Percentiles rank a stretch among this genome's conserved stretches.
phyloP scores from a whole-genome alignment of 1,140 invertebrate species.

The Aplysia californica region DNA sequence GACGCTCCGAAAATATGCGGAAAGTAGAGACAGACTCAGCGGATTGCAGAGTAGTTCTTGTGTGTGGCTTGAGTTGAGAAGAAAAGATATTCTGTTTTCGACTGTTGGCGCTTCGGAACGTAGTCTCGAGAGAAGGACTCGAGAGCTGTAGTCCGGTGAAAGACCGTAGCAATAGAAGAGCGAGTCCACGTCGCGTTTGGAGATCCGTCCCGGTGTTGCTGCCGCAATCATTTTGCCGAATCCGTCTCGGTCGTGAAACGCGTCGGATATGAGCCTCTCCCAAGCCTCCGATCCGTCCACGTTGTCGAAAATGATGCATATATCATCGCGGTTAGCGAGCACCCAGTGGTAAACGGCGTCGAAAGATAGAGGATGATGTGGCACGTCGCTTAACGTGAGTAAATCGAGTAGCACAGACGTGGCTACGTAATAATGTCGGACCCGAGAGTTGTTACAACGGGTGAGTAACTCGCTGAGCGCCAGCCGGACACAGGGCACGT shows the following conservation, averaged over 20 bases:
- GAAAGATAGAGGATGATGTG: background rate
- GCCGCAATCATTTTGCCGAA: conserved; percentile 33
- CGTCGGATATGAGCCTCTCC: conserved; percentile 21
- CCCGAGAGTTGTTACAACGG: conserved; percentile 14
- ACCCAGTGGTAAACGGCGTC: conserved; percentile 35
- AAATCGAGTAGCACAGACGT: conserved; percentile 25
- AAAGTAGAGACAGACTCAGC: conserved; percentile 29
- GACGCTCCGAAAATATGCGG: conserved; percentile 25
- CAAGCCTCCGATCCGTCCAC: conserved; percentile 29
- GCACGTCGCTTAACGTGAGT: conserved; percentile 17
- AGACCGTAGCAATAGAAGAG: conserved; percentile 42
- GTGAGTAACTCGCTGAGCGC: conserved; percentile 27
- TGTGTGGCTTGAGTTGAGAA: conserved; percentile 25
- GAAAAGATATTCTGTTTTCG: conserved; percentile 18
- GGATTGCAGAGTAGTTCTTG: conserved; percentile 38
- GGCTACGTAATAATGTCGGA: conserved; percentile 25
- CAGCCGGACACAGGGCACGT: conserved; percentile 34
- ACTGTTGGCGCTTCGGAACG: conserved; percentile 20
- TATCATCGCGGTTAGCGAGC: conserved; percentile 24
- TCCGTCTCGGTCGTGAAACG: conserved; percentile 20
- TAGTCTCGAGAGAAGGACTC: conserved; percentile 23
- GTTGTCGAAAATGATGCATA: conserved; percentile 39
- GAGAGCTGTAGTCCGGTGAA: conserved; percentile 31
- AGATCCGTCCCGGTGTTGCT: conserved; percentile 19
- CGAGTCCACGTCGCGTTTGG: conserved; percentile 30